Evolutionary conservation across 2,888 invertebrate genomes (phyloP).

Genomic region (Ornithoptera priamus): DNA sequence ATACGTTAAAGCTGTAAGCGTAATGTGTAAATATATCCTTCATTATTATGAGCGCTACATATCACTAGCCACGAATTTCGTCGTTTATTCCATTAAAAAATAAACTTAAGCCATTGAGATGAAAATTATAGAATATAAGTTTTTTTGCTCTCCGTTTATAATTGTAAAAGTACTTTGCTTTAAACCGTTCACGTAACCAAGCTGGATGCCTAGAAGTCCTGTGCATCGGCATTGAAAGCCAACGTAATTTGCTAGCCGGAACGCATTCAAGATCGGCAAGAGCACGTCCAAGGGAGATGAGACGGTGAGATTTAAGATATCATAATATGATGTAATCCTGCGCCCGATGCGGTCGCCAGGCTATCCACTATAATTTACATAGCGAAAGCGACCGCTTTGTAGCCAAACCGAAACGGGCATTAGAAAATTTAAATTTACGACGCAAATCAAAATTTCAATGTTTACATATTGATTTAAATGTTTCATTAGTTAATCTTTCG

Average conservation of each 20-base stretch:
- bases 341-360: slow-evolving; percentile 48
- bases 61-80: too few relatives aligned
- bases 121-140: background rate
- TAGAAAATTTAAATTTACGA: slow-evolving; percentile 69
- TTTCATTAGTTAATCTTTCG: slow-evolving; percentile 39
- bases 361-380: slow-evolving; percentile 67
- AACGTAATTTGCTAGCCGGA: slow-evolving; percentile 69
- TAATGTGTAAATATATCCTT: too few relatives aligned
- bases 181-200: slow-evolving; percentile 32
- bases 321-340: slow-evolving; percentile 74
- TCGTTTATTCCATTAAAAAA: too few relatives aligned
- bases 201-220: slow-evolving; percentile 36
- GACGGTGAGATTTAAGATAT: slow-evolving; percentile 70
- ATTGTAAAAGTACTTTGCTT: slow-evolving; percentile 16
- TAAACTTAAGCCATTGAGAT: too few relatives aligned
- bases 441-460: slow-evolving; percentile 60
- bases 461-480: slow-evolving; percentile 72
- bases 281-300: slow-evolving; percentile 54
- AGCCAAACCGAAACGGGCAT: slow-evolving; percentile 58
- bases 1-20: too few relatives aligned
- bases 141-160: background rate
- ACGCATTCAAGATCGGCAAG: slow-evolving; percentile 65
- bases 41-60: too few relatives aligned
- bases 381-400: slow-evolving; percentile 66
- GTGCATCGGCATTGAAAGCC: slow-evolving; percentile 57